phyloP scores from a whole-genome alignment of 2,888 invertebrate species.

The Aspidiotus destructor region DNA sequence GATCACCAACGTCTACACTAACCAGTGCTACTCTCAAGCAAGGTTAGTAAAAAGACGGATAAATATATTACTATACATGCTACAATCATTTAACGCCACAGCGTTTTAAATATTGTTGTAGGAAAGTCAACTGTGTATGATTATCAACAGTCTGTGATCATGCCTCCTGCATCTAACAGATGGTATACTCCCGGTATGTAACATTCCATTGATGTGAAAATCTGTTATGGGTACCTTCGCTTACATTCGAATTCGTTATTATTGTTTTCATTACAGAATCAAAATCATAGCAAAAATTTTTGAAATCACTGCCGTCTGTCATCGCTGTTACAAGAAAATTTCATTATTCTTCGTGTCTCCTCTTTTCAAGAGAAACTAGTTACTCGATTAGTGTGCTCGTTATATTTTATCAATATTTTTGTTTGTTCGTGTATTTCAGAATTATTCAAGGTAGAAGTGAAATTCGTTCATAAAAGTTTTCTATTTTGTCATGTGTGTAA shows the following conservation, averaged over 20 bases:
- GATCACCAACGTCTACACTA: too few species aligned
- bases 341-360: too few species aligned
- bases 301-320: background rate
- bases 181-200: conserved; percentile 20
- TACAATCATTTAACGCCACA: background rate
- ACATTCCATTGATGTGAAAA: background rate
- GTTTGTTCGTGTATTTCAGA: too few species aligned
- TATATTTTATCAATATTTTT: too few species aligned
- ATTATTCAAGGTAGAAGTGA: background rate
- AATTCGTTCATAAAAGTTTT: background rate
- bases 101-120: background rate
- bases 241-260: background rate
- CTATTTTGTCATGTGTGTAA: background rate
- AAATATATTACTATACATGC: background rate
- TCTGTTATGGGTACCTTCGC: too few species aligned
- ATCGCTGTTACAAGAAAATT: too few species aligned
- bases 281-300: background rate
- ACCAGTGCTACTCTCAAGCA: too few species aligned
- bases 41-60: too few species aligned
- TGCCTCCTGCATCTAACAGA: conserved; percentile 21
- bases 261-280: background rate
- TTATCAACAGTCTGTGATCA: conserved; percentile 25
- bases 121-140: conserved; percentile 14
- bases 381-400: too few species aligned
- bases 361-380: too few species aligned